These are phyloP conservation scores for Lasioglossum zephyrum DNA, from an alignment of 2,888 invertebrate genomes.

Conservation along the genomic window DNA sequence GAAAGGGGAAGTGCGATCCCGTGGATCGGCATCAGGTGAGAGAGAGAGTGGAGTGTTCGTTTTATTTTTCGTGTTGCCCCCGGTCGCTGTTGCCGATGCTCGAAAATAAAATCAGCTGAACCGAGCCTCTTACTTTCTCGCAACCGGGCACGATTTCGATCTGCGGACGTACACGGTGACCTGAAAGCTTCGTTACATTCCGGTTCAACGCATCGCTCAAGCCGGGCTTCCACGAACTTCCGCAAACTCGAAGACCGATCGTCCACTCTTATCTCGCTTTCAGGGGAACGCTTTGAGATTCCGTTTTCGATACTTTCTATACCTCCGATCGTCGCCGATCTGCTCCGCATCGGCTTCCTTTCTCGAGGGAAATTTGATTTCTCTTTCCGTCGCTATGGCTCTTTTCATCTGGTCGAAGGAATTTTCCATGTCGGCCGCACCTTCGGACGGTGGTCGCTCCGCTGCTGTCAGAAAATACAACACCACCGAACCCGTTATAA, in stretches of 20 bases:
- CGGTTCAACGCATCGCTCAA: neutral
- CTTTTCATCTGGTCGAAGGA: neutral
- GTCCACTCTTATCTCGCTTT: neutral
- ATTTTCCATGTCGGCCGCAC: neutral
- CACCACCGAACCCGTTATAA: neutral
- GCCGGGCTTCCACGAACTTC: neutral
- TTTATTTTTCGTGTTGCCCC: conserved; percentile 71
- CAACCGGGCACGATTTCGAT: conserved; percentile 55
- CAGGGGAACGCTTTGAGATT: neutral
- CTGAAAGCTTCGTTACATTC: conserved; percentile 45
- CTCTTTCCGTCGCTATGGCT: neutral
- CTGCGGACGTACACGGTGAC: conserved; percentile 42
- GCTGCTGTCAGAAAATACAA: neutral
- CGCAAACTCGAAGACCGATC: neutral
- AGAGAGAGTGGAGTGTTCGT: conserved; percentile 62
- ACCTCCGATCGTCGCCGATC: conserved; percentile 8
- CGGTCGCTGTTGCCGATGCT: conserved; percentile 42
- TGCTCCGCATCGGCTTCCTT: neutral
- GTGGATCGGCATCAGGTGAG: conserved; percentile 54
- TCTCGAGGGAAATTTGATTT: conserved; percentile 10
- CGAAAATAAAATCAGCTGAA: conserved; percentile 72
- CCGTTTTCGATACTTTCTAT: conserved; percentile 7
- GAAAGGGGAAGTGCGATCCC: conserved; percentile 66
- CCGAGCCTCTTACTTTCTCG: conserved; percentile 75
- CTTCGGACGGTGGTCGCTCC: neutral